Conservation (phyloP, 2,888 invertebrate genomes). For the Ellobium chinense region DNA sequence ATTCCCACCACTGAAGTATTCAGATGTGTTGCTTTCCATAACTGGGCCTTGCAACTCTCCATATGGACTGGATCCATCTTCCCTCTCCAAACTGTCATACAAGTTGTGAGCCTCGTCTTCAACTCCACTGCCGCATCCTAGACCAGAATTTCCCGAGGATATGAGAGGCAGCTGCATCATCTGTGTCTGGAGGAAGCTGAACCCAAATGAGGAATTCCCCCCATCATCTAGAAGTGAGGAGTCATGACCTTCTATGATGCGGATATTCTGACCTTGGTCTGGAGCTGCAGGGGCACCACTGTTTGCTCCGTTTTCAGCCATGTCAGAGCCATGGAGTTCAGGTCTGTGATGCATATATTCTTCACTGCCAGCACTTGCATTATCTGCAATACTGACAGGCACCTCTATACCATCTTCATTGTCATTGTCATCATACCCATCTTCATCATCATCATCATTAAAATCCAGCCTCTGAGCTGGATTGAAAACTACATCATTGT, state of each 20-base stretch:
- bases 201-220: constrained; percentile 26
- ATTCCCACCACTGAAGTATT: constrained; percentile 33
- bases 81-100: constrained; percentile 55
- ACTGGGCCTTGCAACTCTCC: constrained; percentile 23
- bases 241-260: constrained; percentile 58
- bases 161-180: constrained; percentile 45
- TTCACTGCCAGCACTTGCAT: constrained; percentile 1
- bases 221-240: constrained; percentile 48
- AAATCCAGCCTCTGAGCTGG: constrained; percentile 51
- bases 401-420: constrained; percentile 14
- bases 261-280: constrained; percentile 50
- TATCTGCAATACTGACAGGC: neutral
- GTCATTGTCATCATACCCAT: constrained; percentile 39
- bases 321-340: constrained; percentile 43
- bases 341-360: constrained; percentile 39
- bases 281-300: constrained; percentile 5
- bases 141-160: constrained; percentile 20
- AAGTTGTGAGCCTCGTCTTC: constrained; percentile 47
- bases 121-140: constrained; percentile 10
- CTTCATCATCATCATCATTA: constrained; percentile 49
- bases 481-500: constrained; percentile 49
- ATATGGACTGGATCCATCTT: constrained; percentile 38
- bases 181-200: constrained; percentile 46
- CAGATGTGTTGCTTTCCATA: constrained; percentile 25
- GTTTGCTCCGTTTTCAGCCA: constrained; percentile 6